A percentile compares a stretch with the other conserved stretches of the same genome.
phyloP scores from a whole-genome alignment of 2,888 invertebrate species.

The Odontothrips loti region DNA sequence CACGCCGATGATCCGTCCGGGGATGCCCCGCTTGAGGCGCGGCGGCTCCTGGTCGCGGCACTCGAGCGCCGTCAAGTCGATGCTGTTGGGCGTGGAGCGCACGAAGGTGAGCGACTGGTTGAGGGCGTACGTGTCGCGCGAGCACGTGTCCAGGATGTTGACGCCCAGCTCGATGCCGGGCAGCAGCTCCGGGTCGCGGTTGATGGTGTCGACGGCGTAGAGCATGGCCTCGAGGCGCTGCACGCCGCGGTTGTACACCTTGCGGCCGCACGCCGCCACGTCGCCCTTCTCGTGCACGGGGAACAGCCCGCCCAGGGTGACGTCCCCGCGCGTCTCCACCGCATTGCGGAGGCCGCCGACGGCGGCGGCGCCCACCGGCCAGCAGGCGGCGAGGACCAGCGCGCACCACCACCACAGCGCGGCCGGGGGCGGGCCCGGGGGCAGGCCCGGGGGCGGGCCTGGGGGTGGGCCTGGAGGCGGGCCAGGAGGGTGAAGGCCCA shows the following conservation, averaged over 20 bases:
- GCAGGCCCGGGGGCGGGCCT: constrained; percentile 38
- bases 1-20: constrained; percentile 59
- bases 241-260: constrained; percentile 71
- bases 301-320: constrained; percentile 55
- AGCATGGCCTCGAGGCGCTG: constrained; percentile 64
- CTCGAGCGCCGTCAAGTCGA: constrained; percentile 36
- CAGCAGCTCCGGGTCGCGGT: constrained; percentile 55
- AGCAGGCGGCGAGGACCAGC: background rate
- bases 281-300: constrained; percentile 51
- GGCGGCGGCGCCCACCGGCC: background rate
- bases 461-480: constrained; percentile 36
- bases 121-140: constrained; percentile 74
- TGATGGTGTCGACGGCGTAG: constrained; percentile 60
- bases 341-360: background rate
- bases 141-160: constrained; percentile 74
- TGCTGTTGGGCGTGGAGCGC: constrained; percentile 48
- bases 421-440: background rate
- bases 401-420: constrained; percentile 21
- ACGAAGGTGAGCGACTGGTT: constrained; percentile 73
- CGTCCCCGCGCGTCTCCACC: constrained; percentile 50
- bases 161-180: constrained; percentile 59
- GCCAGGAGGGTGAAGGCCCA: background rate
- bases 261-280: constrained; percentile 52
- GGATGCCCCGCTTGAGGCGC: constrained; percentile 46
- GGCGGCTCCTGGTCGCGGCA: constrained; percentile 42